phyloP scores from a whole-genome alignment of 2,888 invertebrate species.

The Eristalis arbustorum region DNA sequence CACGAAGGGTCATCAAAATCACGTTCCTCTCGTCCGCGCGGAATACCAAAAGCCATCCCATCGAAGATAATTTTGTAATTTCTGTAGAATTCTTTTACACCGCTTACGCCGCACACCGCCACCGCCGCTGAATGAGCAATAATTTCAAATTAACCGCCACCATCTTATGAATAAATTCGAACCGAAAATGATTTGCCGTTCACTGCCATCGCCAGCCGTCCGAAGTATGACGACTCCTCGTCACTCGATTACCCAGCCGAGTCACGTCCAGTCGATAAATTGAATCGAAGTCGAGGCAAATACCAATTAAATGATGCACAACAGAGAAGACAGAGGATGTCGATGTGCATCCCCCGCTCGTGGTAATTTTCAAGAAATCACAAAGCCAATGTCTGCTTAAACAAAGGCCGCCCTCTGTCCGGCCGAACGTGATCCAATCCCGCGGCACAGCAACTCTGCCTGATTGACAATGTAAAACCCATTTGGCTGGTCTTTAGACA shows the following conservation, averaged over 20 bases:
- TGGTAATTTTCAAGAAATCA: constrained; percentile 30
- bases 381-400: constrained; percentile 32
- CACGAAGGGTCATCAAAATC: background rate
- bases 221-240: constrained; percentile 17
- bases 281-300: constrained; percentile 13
- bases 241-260: background rate
- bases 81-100: background rate
- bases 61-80: background rate
- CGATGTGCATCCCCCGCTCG: constrained; percentile 6
- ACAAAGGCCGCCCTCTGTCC: background rate
- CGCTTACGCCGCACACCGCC: background rate
- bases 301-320: constrained; percentile 28
- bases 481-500: constrained; percentile 32
- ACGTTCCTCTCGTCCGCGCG: background rate
- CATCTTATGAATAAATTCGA: constrained; percentile 21
- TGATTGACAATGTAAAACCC: constrained; percentile 25
- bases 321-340: background rate
- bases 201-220: background rate
- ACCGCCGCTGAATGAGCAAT: background rate
- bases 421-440: constrained; percentile 18
- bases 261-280: constrained; percentile 37
- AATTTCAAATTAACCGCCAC: background rate
- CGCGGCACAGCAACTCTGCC: background rate
- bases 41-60: background rate
- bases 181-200: background rate